Evolutionary conservation across 2,888 invertebrate species (phyloP), one percentile per base, ranked within the genome.

Genomic region (Labia minor): DNA sequence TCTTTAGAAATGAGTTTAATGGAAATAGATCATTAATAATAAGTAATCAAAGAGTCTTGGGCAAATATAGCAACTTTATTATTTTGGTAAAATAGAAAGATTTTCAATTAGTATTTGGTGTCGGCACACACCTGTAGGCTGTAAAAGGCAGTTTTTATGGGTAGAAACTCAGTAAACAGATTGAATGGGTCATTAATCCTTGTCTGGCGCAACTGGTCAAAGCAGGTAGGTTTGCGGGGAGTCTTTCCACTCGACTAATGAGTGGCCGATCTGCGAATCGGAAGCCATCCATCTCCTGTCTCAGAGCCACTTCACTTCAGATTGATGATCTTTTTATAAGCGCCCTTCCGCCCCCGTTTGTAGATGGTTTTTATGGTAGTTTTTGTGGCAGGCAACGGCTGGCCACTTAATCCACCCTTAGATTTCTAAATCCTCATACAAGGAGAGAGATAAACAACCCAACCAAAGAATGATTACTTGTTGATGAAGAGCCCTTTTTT

Each of bases 251-350:
- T 49, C 49, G n/a, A 11, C 49, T 49, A 49, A 49, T 49, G 49
- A 49, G 49, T 49, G 49, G 49, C 49, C 49, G 16, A 49, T 49
- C 49, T 49, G 49, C n/a, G 49, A 49, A 49, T 49, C 49, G 49
- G 49, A 49, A 49, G 16, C 49, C 49, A 49, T 49, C 49, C 49
- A 49, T 49, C 49, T 49, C 49, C 26, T 49, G n/a, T 49, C 49
- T 49, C 49, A 49, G 16, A 26, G 16, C 49, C 49, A 49, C 49
- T 49, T 49, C n/a, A 16, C n/a, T 14, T 14, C 14, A 49, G 16
- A 49, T 49, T 49, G 49, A 49, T 49, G 14, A 49, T 49, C 49
- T 49, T 49, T 49, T 49, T 49, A 49, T 49, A 49, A 49, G 26
- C 26, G 26, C 8, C 26, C 8, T 26, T 26, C 26, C 8, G 4